Conservation (phyloP, 2,797 vertebrate species). For the Eremophila alpestris region DNA sequence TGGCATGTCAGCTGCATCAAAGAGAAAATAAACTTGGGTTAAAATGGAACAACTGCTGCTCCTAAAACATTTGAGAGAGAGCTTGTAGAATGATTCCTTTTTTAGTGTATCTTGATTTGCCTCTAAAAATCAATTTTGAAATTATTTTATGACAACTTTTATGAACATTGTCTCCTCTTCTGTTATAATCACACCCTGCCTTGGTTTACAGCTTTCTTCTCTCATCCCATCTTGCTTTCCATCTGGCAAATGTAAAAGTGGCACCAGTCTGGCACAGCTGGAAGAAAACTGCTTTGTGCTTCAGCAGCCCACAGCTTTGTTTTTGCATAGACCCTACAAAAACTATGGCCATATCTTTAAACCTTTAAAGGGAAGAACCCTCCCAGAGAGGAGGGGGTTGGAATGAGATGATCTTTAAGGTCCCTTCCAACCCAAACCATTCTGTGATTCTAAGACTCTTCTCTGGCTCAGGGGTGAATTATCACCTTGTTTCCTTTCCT, state of each 20-base stretch:
- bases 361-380: not conserved
- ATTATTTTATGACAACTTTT: slow-evolving; percentile 6
- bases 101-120: slow-evolving; percentile 2
- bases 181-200: not conserved
- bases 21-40: not conserved
- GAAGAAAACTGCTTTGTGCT: not conserved
- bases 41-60: not conserved
- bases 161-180: not conserved
- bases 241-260: slow-evolving; percentile 20
- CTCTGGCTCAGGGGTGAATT: not conserved
- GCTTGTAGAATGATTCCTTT: not conserved
- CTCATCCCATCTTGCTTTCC: slow-evolving; percentile 31
- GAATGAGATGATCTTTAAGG: not conserved
- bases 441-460: not conserved
- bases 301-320: not conserved
- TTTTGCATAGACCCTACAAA: not conserved
- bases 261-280: slow-evolving; percentile 38
- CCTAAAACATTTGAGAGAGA: not conserved
- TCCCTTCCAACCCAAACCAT: not conserved
- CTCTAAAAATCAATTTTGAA: slow-evolving; percentile 24
- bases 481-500: not conserved
- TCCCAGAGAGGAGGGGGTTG: not conserved
- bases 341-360: not conserved
- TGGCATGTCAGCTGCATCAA: rapidly evolving
- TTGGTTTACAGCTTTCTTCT: not conserved